Conservation (phyloP, 2,113 vertebrate genomes). For the Ailuropoda melanoleuca region DNA sequence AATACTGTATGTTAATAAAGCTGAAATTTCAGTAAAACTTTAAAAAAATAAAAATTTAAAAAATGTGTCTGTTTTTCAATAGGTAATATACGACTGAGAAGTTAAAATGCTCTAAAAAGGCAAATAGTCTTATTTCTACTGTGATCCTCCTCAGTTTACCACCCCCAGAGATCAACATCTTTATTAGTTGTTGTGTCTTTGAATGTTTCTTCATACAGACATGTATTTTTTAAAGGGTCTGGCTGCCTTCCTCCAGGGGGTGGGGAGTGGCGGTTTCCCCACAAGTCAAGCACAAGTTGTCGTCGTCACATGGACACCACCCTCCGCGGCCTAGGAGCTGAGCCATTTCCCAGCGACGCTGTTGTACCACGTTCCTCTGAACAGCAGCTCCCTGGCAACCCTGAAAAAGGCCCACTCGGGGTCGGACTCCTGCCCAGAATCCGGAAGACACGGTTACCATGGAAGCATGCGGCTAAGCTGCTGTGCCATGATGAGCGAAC, state of each 20-base stretch:
- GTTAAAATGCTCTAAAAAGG: neutral
- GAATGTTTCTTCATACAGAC: neutral
- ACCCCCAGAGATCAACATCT: neutral
- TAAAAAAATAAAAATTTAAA: neutral
- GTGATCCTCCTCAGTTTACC: neutral
- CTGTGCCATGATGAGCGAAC: neutral
- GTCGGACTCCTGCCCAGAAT: neutral
- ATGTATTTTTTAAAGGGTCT: neutral
- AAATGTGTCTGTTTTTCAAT: neutral
- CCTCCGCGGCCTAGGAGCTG: neutral
- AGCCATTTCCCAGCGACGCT: neutral
- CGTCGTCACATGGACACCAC: neutral
- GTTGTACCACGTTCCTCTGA: neutral
- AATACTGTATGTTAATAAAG: neutral
- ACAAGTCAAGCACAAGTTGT: neutral
- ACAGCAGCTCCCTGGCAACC: neutral
- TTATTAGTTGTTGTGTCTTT: neutral
- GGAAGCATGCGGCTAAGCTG: too few species aligned
- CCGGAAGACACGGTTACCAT: neutral
- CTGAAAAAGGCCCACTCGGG: neutral
- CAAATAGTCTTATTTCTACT: neutral
- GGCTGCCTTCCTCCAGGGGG: neutral
- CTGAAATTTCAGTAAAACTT: neutral
- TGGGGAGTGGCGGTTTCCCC: neutral
- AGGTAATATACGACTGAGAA: neutral